These are phyloP conservation scores for Neria commutata DNA, from an alignment of 2,888 invertebrate species.

Conservation along the genomic window DNA sequence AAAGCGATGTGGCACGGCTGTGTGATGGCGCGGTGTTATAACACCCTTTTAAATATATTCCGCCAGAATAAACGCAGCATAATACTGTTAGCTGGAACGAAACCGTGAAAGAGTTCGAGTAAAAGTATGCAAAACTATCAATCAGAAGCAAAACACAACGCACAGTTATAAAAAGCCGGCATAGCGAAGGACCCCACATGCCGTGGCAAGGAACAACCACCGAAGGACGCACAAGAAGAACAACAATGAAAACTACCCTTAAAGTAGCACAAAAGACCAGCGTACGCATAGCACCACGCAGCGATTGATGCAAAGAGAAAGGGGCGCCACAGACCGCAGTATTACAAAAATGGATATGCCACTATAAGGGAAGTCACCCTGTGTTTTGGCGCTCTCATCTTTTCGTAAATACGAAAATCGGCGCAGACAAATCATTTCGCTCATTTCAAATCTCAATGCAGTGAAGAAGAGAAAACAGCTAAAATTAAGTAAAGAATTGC, in stretches of 20 bases:
- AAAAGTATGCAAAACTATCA: neutral
- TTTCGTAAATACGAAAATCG: no score
- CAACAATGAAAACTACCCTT: neutral
- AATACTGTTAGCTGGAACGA: neutral
- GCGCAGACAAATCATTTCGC: no score
- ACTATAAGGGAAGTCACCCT: neutral
- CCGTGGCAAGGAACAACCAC: neutral
- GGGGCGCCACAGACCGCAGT: neutral
- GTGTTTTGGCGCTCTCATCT: no score
- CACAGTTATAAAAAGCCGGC: neutral
- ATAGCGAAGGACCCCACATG: neutral
- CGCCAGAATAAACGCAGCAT: no score
- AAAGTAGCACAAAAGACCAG: neutral
- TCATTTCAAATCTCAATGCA: no score
- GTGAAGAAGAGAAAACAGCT: neutral
- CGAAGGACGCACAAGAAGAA: neutral
- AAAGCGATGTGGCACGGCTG: no score
- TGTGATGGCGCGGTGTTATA: no score
- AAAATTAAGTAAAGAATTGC: neutral
- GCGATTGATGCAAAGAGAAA: no score
- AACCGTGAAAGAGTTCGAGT: neutral
- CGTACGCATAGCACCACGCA: no score
- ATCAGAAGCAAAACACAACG: neutral
- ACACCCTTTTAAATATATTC: no score
- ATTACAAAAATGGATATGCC: no score